These are phyloP conservation scores for Ameiurus melas DNA, from an alignment of 2,113 vertebrate genomes.

Conservation along the genomic window DNA sequence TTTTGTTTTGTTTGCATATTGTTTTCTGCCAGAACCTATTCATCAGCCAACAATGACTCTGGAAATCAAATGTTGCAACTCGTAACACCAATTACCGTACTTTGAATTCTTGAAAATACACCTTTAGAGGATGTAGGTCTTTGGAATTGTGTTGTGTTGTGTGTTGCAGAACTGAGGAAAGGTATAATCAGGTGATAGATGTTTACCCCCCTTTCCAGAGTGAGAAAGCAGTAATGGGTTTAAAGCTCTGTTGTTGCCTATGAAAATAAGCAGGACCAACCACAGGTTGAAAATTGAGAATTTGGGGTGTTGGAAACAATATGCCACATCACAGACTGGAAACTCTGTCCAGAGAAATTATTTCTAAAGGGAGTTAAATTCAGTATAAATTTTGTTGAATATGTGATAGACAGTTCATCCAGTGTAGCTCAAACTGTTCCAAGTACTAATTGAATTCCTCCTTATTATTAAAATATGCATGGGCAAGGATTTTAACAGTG, in stretches of 20 bases:
- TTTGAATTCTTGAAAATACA: constrained; percentile 13
- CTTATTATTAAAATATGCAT: not conserved
- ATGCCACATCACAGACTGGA: not conserved
- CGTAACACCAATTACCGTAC: not conserved
- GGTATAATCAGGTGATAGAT: not conserved
- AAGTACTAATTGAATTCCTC: not conserved
- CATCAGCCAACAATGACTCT: constrained; percentile 26
- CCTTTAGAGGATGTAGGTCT: not conserved
- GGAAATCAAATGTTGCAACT: not conserved
- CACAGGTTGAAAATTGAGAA: not conserved
- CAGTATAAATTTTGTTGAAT: not conserved
- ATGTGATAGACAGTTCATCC: not conserved
- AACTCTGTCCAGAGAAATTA: not conserved
- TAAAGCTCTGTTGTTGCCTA: not conserved
- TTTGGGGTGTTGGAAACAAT: not conserved
- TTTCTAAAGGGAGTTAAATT: not conserved
- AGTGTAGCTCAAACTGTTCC: not conserved
- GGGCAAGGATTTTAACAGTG: not conserved
- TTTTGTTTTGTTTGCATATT: not conserved
- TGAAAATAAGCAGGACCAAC: not conserved
- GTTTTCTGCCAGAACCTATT: constrained; percentile 19
- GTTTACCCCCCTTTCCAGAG: not conserved
- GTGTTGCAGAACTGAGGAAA: not conserved
- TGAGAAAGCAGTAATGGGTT: not conserved
- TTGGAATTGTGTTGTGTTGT: not conserved